phyloP scores from a whole-genome alignment of 1,140 invertebrate species.

The Schmidtea mediterranea region DNA sequence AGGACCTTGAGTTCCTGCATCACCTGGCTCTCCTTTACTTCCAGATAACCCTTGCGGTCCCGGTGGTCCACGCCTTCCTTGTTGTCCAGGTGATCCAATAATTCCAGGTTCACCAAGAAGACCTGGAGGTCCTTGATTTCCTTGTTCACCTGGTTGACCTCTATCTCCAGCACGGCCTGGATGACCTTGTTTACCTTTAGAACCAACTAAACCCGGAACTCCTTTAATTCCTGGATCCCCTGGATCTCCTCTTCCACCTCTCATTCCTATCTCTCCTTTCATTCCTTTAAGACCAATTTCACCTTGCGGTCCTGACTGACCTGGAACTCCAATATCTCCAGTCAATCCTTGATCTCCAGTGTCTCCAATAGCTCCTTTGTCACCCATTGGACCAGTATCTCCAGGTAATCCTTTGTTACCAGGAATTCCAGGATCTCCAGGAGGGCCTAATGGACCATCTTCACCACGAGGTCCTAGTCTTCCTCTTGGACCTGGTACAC shows the following conservation, averaged over 20 bases:
- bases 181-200: background rate
- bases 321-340: constrained; percentile 4
- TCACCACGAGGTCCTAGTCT: background rate
- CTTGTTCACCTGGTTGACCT: constrained; percentile 6
- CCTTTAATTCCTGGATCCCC: constrained; percentile 5
- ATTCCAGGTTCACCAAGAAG: background rate
- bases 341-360: constrained; percentile 2
- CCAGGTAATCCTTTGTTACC: constrained; percentile 2
- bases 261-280: constrained; percentile 1
- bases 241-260: constrained; percentile 3
- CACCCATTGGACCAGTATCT: background rate
- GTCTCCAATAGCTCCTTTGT: constrained; percentile 4
- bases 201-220: background rate
- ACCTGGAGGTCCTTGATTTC: constrained; percentile 4
- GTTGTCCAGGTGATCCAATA: background rate
- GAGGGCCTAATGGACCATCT: constrained; percentile 2
- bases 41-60: constrained; percentile 6
- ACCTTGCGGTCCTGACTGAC: constrained; percentile 6
- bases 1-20: constrained; percentile 1
- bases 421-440: constrained; percentile 3
- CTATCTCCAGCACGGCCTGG: constrained; percentile 4
- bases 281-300: constrained; percentile 1
- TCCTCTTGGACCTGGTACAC: background rate
- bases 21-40: constrained; percentile 2
- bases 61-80: constrained; percentile 1